These are phyloP conservation scores for Punctoribates punctum DNA, from an alignment of 2,888 invertebrate species.

Conservation along the genomic window DNA sequence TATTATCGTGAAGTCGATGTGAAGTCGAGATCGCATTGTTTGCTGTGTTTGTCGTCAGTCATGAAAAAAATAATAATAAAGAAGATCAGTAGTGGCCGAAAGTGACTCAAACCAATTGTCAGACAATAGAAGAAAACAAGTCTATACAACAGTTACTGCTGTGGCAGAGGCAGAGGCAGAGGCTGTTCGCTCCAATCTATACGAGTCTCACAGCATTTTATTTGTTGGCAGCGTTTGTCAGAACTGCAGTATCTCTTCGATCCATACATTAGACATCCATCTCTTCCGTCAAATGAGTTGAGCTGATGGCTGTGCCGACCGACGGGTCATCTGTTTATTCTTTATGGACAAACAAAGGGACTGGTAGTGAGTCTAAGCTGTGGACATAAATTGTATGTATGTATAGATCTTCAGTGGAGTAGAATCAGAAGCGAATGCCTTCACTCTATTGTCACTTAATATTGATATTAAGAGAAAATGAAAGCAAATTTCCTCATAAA, in stretches of 20 bases:
- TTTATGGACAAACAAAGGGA: neutral
- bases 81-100: neutral
- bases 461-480: slow-evolving; percentile 9
- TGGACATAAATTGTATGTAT: neutral
- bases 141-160: neutral
- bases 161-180: neutral
- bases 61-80: slow-evolving; percentile 9
- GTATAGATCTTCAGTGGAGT: neutral
- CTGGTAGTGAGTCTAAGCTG: neutral
- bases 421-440: neutral
- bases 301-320: neutral
- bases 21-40: neutral
- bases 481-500: slow-evolving; percentile 18
- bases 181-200: too few relatives aligned
- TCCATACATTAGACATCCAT: slow-evolving; percentile 6
- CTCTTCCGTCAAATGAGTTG: slow-evolving; percentile 9
- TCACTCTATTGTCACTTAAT: neutral
- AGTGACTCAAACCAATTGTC: neutral
- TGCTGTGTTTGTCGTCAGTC: slow-evolving; percentile 9
- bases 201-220: neutral
- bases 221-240: neutral
- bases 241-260: neutral
- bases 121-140: neutral
- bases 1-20: neutral
- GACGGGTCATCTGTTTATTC: neutral